Conservation (phyloP, 2,113 vertebrate genomes). For the Phyllostomus discolor region DNA sequence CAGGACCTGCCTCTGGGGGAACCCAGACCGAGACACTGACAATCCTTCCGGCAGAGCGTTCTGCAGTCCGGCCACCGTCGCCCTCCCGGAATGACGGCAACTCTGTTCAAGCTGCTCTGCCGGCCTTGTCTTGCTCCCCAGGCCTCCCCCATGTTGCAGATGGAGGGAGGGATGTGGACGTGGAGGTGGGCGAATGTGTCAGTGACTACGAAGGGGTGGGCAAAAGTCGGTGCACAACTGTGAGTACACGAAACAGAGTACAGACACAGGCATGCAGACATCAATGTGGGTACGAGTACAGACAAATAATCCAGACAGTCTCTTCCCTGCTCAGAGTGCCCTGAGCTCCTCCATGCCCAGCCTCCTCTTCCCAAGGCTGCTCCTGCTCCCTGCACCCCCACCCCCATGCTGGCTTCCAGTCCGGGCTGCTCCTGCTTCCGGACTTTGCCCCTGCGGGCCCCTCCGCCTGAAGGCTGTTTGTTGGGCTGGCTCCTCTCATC, state of each 20-base stretch:
- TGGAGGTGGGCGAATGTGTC: too few relatives aligned
- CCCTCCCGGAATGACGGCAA: neutral
- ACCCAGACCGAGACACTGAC: neutral
- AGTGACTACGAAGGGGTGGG: neutral
- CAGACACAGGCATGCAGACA: neutral
- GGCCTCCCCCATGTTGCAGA: neutral
- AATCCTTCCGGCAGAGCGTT: neutral
- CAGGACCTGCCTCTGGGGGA: neutral
- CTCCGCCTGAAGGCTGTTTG: neutral
- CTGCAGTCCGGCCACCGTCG: neutral
- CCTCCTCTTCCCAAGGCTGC: accelerated
- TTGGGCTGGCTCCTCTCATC: neutral
- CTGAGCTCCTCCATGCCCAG: neutral
- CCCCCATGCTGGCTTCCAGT: neutral
- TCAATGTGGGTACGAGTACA: too few relatives aligned
- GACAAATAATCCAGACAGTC: neutral
- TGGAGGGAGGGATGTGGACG: neutral
- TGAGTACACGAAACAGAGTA: too few relatives aligned
- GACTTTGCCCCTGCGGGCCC: neutral
- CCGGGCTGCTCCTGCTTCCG: neutral
- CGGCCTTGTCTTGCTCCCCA: neutral
- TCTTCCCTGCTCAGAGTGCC: neutral
- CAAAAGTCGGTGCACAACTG: neutral
- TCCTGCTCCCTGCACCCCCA: accelerated
- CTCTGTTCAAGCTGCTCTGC: neutral